Evolutionary conservation across 2,797 vertebrate species (phyloP).

Genomic region (Cuniculus paca): DNA sequence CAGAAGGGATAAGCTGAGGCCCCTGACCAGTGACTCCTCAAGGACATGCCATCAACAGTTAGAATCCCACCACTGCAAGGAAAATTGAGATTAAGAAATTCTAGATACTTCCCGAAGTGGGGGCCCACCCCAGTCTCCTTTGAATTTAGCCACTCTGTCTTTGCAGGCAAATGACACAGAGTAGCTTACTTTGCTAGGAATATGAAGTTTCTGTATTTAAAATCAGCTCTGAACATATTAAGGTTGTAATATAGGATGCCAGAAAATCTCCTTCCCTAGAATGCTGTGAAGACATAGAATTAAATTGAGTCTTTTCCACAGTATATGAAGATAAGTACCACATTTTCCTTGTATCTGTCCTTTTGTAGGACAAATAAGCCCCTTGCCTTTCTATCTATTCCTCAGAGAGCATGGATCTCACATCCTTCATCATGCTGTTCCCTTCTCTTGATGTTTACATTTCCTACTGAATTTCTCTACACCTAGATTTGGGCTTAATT

Average conservation of each 20-base stretch:
- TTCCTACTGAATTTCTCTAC: conserved; percentile 1
- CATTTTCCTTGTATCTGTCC: background rate
- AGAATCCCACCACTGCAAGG: background rate
- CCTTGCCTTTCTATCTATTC: background rate
- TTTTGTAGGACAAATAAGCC: background rate
- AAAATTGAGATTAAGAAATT: background rate
- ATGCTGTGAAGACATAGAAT: background rate
- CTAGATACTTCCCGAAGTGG: background rate
- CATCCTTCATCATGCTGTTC: background rate
- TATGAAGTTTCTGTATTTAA: background rate
- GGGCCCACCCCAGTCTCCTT: background rate
- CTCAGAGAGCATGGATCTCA: background rate
- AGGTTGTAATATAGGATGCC: background rate
- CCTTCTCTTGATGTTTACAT: background rate
- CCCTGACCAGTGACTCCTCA: background rate
- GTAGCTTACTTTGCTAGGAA: background rate
- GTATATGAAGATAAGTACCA: background rate
- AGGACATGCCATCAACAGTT: background rate
- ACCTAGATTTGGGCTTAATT: conserved; percentile 24
- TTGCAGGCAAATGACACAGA: background rate
- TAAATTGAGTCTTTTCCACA: background rate
- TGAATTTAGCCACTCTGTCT: background rate
- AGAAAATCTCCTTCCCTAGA: background rate
- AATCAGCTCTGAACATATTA: conserved; percentile 26
- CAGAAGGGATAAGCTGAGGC: background rate